phyloP scores from a whole-genome alignment of 2,797 vertebrate species.

The Rhabdophis nuchalis region DNA sequence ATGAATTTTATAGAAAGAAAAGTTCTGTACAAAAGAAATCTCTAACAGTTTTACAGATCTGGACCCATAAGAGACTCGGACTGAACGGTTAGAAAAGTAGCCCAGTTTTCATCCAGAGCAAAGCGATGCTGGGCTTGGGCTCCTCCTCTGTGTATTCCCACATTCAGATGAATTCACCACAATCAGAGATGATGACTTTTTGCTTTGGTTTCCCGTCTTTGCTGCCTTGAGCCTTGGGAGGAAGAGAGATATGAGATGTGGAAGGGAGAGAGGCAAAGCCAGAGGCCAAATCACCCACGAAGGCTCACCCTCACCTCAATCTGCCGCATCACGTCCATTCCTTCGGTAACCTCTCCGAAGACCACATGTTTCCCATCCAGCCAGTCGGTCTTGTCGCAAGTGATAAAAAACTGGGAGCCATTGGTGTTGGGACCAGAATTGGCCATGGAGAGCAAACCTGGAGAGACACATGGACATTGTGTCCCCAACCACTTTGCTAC shows the following conservation, averaged over 20 bases:
- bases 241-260: neutral
- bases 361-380: slow-evolving; percentile 94
- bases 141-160: neutral
- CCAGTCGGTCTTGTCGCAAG: slow-evolving; percentile 91
- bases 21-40: neutral
- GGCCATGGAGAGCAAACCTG: slow-evolving; percentile 89
- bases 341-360: slow-evolving; percentile 92
- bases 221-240: slow-evolving; percentile 82
- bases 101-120: neutral
- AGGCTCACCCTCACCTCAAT: slow-evolving; percentile 80
- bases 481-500: neutral
- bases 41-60: neutral
- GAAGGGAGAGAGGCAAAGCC: rapidly evolving
- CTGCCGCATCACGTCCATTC: slow-evolving; percentile 86
- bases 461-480: neutral
- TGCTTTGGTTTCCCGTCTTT: slow-evolving; percentile 93
- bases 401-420: slow-evolving; percentile 94
- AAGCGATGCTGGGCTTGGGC: rapidly evolving
- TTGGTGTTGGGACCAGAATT: slow-evolving; percentile 90
- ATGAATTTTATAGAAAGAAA: slow-evolving; percentile 40
- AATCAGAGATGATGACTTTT: slow-evolving; percentile 94
- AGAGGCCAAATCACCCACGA: too few relatives aligned
- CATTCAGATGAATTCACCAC: slow-evolving; percentile 85
- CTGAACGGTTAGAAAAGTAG: neutral
- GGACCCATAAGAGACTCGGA: neutral